phyloP scores from a whole-genome alignment of 2,113 vertebrate species.

The Hemiscyllium ocellatum region DNA sequence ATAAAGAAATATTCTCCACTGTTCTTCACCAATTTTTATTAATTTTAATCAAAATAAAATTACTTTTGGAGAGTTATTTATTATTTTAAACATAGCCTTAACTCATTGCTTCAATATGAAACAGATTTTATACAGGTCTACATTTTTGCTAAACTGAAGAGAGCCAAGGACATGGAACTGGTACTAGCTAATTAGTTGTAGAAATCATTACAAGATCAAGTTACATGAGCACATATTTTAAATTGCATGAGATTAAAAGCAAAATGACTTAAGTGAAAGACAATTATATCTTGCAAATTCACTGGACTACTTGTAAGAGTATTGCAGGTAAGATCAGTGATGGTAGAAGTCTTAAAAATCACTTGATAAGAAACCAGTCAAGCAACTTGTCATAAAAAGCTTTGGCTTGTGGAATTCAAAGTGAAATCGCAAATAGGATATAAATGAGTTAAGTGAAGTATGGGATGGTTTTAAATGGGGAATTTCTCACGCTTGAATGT shows the following conservation, averaged over 20 bases:
- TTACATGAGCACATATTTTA: background rate
- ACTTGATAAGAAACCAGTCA: background rate
- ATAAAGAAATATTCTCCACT: background rate
- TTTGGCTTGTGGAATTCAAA: background rate
- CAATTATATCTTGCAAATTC: background rate
- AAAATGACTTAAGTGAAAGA: background rate
- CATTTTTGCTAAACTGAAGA: background rate
- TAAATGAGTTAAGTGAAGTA: conserved; percentile 2
- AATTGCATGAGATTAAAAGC: background rate
- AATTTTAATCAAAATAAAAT: background rate
- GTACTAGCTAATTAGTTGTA: background rate
- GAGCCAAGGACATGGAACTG: background rate
- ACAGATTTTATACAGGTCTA: background rate
- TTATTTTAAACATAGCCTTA: background rate
- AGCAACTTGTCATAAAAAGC: background rate
- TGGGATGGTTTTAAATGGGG: background rate
- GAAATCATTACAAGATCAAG: background rate
- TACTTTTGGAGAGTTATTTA: background rate
- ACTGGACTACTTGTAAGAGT: background rate
- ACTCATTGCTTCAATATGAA: background rate
- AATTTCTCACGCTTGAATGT: background rate
- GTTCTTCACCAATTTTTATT: background rate
- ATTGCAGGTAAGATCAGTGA: background rate
- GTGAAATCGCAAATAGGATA: background rate
- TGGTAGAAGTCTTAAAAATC: background rate